Base-by-base conservation (phyloP, 2,113 vertebrate genomes). In the Corythoichthys intestinalis region DNA sequence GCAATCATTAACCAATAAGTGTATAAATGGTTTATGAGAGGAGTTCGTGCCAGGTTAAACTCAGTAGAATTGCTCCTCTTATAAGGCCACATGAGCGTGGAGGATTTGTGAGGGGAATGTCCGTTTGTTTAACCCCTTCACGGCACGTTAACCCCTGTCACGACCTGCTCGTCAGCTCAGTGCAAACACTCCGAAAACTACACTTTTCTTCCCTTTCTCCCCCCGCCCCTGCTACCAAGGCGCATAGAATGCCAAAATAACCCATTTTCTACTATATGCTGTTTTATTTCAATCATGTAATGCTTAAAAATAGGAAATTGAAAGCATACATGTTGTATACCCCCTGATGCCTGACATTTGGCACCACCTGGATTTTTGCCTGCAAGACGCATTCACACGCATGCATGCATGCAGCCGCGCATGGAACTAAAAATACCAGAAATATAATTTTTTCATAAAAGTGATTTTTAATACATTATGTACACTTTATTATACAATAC, bases 41-140 rank as follows among this genome's bases (percentile, higher is more conserved):
- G 17, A 37, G 12, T 75, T 79, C 14, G 20, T 54, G 39, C 20
- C 50, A 13, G 41, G 38, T 48, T 58, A 52, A 69, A 73, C 12
- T 61, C 38, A 64, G 1, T 20, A 70, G 53, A 73, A 2, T 35
- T 68, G 52, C 34, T 80, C 50, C 56, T 59, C 73, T 70, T 78
- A 61, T 69, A 54, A 67, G 74, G 72, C 85, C 76, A 70, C 75
- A 74, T 83, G 85, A 82, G 87, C 83, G 74, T 69, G 84, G 71
- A 85, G 76, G 76, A 81, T 78, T 88, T 84, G 79, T 80, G 80
- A 74, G 61, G 82, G 80, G 79, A 85, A 89, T 85, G 90, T 91
- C 90, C 89, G 91, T 95, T 96, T 96, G 91, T 93, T 96, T 96
- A 96, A 96, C 95, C 95, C 93, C 91, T 93, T 94, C 79, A 93